A percentile compares a stretch with the other conserved stretches of the same genome.
phyloP scores from a whole-genome alignment of 30 jellyfish, hydroid and myxozoan species.

The Haliclystus octoradiatus region DNA sequence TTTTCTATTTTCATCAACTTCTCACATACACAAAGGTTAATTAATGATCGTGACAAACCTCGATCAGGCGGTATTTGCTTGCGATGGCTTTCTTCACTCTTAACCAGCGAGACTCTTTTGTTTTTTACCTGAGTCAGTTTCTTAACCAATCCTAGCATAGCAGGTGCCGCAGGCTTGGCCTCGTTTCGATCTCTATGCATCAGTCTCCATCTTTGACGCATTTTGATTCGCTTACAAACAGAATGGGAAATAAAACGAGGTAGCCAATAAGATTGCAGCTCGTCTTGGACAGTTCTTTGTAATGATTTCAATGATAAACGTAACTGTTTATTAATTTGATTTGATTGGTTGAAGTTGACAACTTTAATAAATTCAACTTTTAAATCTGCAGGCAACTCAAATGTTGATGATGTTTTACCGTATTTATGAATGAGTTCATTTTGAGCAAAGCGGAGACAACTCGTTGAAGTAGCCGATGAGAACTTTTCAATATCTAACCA shows the following conservation, averaged over 20 bases:
- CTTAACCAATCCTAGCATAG: background rate
- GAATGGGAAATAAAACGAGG: background rate
- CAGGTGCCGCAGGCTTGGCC: background rate
- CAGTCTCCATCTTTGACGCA: background rate
- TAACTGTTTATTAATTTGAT: background rate
- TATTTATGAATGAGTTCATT: background rate
- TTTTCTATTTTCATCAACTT: no score
- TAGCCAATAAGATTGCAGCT: background rate
- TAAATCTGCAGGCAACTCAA: background rate
- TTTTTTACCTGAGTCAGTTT: no score
- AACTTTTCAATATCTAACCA: constrained; percentile 87
- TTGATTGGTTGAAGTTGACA: background rate
- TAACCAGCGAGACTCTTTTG: no score
- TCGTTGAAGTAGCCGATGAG: background rate
- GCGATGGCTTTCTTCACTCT: no score
- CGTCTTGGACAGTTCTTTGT: background rate
- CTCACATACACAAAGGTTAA: no score
- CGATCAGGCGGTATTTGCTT: no score
- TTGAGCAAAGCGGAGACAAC: background rate
- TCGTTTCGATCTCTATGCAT: background rate
- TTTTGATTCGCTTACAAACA: background rate
- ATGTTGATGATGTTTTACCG: background rate
- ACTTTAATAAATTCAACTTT: background rate
- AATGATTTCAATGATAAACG: background rate
- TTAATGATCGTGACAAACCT: no score